A percentile compares a stretch with the other conserved stretches of the same genome.
phyloP scores from a whole-genome alignment of 2,797 vertebrate genomes.

The Oreonectes daqikongensis region DNA sequence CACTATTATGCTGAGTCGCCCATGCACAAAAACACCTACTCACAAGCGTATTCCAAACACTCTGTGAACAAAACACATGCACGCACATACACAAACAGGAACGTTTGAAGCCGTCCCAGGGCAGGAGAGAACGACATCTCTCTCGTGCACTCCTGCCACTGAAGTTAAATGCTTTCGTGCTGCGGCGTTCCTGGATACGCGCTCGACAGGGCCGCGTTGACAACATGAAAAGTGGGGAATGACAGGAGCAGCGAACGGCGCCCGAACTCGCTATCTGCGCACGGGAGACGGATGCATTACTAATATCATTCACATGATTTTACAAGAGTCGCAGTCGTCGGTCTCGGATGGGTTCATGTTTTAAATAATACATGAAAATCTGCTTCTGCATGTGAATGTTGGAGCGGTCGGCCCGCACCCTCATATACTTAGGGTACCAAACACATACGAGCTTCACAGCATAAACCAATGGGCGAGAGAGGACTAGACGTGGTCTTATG shows the following conservation, averaged over 20 bases:
- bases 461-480: not conserved
- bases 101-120: conserved; percentile 4
- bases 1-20: conserved; percentile 27
- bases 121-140: conserved; percentile 25
- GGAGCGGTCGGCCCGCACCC: not conserved
- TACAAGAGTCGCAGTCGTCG: conserved; percentile 57
- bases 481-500: not conserved
- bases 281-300: conserved; percentile 47
- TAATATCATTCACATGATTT: conserved; percentile 54
- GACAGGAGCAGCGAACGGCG: conserved; percentile 26
- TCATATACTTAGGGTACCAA: conserved; percentile 23
- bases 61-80: not conserved
- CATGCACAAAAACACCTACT: conserved; percentile 22
- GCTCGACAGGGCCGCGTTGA: conserved; percentile 40
- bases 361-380: conserved; percentile 68
- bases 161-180: conserved; percentile 49
- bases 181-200: conserved; percentile 39
- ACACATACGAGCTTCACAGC: conserved; percentile 1
- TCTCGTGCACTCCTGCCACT: conserved; percentile 50
- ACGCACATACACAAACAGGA: conserved; percentile 10
- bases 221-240: conserved; percentile 48
- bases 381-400: not conserved
- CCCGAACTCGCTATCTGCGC: conserved; percentile 23
- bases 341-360: conserved; percentile 58
- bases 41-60: conserved; percentile 11